These are phyloP conservation scores for Carcinoscorpius rotundicauda DNA, from an alignment of 1,140 invertebrate species.

Conservation along the genomic window DNA sequence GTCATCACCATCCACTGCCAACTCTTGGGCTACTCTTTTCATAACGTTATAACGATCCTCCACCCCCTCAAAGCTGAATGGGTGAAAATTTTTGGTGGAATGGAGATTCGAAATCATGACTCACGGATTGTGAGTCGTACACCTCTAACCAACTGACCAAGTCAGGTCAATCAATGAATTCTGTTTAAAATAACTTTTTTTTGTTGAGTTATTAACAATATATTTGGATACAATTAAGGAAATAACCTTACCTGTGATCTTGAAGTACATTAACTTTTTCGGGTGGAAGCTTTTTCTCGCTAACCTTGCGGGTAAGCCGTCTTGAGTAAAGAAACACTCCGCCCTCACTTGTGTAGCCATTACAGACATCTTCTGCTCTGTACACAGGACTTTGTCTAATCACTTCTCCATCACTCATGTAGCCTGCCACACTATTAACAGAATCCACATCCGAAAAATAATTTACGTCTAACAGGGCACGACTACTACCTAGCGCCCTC, in stretches of 20 bases:
- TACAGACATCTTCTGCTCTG: slow-evolving; percentile 36
- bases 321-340: slow-evolving; percentile 39
- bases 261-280: slow-evolving; percentile 29
- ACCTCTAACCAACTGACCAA: no score
- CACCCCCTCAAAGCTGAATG: no score
- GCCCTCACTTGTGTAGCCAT: slow-evolving; percentile 84
- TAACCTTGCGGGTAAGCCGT: slow-evolving; percentile 4
- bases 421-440: slow-evolving; percentile 38
- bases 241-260: slow-evolving; percentile 36
- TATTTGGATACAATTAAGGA: no score
- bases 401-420: slow-evolving; percentile 62
- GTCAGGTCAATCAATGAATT: no score
- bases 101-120: no score
- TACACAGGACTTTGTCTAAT: slow-evolving; percentile 34
- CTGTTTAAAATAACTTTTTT: no score
- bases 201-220: no score
- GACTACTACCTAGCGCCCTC: slow-evolving; percentile 11
- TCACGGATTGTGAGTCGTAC: no score
- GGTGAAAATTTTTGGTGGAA: no score
- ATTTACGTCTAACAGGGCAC: slow-evolving; percentile 26
- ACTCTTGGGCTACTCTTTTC: no score
- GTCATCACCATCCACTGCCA: no score
- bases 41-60: no score
- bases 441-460: slow-evolving; percentile 32
- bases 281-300: slow-evolving; percentile 25